These are phyloP conservation scores for Actinostola sp. DNA, from an alignment of 92 coral and sea anemone genomes.

Conservation along the genomic window DNA sequence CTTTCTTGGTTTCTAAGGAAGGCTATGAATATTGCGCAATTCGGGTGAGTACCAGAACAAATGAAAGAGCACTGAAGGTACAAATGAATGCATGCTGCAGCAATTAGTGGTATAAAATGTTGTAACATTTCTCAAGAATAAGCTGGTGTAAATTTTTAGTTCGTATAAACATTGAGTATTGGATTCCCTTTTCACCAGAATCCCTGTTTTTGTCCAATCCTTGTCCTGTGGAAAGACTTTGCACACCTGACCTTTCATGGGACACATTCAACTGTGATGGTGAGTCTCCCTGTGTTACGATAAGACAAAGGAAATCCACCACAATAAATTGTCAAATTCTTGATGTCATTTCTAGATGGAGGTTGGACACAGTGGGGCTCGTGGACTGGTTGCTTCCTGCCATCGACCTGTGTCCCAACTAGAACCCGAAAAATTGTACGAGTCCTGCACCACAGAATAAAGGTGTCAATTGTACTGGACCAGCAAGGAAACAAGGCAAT, in stretches of 20 bases:
- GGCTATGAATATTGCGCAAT: slow-evolving; percentile 15
- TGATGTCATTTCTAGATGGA: too few species aligned
- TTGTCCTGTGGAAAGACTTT: neutral
- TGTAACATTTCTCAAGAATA: too few species aligned
- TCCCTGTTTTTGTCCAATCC: slow-evolving; percentile 19
- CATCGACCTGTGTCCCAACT: neutral
- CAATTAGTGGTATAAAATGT: too few species aligned
- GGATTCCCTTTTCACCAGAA: neutral
- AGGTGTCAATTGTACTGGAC: neutral
- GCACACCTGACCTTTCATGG: slow-evolving; percentile 17
- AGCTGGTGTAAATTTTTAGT: too few species aligned
- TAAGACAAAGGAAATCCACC: neutral
- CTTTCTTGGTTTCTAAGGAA: neutral
- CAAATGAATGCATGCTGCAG: too few species aligned
- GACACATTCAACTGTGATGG: slow-evolving; percentile 10
- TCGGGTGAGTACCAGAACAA: too few species aligned
- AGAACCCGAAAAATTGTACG: slow-evolving; percentile 9
- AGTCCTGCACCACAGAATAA: slow-evolving; percentile 10
- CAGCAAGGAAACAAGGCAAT: neutral
- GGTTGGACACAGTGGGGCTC: slow-evolving; percentile 20
- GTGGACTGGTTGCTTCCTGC: neutral
- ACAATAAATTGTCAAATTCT: too few species aligned
- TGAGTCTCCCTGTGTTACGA: neutral
- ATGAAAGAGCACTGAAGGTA: too few species aligned
- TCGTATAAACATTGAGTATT: too few species aligned